Evolutionary conservation across 2,888 invertebrate genomes (phyloP).

Genomic region (Girardia tigrina): DNA sequence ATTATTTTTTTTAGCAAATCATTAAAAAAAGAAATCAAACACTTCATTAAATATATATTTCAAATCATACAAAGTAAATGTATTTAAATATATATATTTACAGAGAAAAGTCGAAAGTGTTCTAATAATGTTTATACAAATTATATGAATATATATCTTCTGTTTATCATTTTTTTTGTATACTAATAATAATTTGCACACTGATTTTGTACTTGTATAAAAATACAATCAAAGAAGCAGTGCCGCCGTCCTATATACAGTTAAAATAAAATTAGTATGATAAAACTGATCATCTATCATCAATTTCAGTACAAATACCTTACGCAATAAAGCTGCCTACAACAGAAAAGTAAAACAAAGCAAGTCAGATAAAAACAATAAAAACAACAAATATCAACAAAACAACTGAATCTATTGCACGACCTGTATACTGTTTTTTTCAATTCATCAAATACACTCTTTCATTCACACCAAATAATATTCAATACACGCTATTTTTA

Average conservation of each 20-base stretch:
- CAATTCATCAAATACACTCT: not conserved
- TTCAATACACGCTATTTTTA: not conserved
- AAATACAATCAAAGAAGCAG: conserved; percentile 23
- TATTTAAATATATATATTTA: conserved; percentile 10
- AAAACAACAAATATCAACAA: not conserved
- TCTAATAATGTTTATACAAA: conserved; percentile 15
- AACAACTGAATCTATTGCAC: conserved; percentile 4
- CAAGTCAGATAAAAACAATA: conserved; percentile 16
- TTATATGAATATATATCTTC: not conserved
- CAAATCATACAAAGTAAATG: conserved; percentile 12
- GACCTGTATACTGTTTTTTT: not conserved
- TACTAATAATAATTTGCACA: conserved; percentile 20
- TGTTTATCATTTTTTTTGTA: conserved; percentile 13
- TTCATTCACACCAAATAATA: not conserved
- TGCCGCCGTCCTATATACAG: conserved; percentile 6
- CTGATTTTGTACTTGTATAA: conserved; percentile 3
- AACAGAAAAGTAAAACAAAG: conserved; percentile 19
- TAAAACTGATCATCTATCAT: conserved; percentile 8
- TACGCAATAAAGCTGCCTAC: conserved; percentile 23
- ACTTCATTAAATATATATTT: conserved; percentile 8
- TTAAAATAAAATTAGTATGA: not conserved
- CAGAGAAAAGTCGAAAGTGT: conserved; percentile 23
- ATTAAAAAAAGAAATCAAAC: no score
- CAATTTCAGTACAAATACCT: not conserved
- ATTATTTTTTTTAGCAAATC: no score